Evolutionary conservation across 2,797 vertebrate species (phyloP).

Genomic region (Phyllotis vaccarum): DNA sequence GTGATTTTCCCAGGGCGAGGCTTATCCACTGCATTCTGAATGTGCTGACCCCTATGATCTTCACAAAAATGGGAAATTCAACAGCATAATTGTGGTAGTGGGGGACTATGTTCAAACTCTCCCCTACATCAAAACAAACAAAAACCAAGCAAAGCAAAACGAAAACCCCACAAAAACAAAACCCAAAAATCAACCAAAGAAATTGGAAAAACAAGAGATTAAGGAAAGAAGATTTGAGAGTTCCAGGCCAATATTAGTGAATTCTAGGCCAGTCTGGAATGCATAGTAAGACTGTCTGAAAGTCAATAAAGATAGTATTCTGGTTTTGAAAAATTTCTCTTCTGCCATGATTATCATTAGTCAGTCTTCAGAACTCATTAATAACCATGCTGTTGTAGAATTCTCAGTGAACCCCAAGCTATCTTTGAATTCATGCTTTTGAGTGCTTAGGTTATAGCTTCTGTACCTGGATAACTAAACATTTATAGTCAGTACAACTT

Average conservation of each 20-base stretch:
- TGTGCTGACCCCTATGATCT: background rate
- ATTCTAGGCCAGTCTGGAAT: background rate
- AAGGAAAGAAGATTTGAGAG: background rate
- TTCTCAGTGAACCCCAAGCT: background rate
- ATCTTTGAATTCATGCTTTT: background rate
- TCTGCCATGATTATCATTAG: background rate
- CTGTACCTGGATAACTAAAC: background rate
- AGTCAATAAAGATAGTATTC: background rate
- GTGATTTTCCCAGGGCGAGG: background rate
- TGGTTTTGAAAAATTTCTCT: background rate
- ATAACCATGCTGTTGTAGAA: background rate
- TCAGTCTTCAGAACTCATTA: background rate
- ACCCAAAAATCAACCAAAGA: background rate
- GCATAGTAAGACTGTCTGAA: background rate
- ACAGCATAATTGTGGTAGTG: background rate
- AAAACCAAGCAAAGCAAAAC: background rate
- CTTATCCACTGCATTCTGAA: background rate
- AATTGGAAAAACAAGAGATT: background rate
- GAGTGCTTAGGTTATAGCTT: background rate
- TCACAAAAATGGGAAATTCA: too few relatives aligned
- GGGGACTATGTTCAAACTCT: background rate
- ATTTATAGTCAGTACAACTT: background rate
- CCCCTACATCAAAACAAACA: background rate
- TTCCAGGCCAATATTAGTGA: background rate
- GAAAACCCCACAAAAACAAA: background rate